Conservation (phyloP, 2,888 invertebrate species). For the Xanthorhoe spadicearia region DNA sequence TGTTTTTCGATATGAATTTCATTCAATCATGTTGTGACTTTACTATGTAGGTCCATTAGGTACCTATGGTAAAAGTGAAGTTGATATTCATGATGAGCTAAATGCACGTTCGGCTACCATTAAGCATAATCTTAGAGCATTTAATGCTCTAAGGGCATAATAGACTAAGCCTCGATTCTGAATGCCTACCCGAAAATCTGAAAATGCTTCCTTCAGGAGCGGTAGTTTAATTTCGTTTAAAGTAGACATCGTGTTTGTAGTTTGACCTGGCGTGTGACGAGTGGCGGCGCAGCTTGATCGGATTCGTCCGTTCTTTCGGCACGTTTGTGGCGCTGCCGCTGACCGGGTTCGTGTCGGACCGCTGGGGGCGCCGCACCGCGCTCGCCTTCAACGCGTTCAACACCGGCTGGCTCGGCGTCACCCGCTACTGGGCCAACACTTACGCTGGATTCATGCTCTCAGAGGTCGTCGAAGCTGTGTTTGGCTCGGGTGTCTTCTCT, state of each 20-base stretch:
- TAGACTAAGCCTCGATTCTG: background rate
- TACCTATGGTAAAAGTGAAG: too few species aligned
- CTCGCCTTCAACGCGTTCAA: slow-evolving; percentile 84
- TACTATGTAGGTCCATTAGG: too few species aligned
- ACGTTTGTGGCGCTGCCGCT: slow-evolving; percentile 87
- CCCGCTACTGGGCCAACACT: slow-evolving; percentile 83
- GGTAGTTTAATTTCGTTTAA: background rate
- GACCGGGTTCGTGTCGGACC: slow-evolving; percentile 89
- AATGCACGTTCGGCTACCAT: too few species aligned
- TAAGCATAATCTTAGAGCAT: too few species aligned
- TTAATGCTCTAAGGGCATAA: too few species aligned
- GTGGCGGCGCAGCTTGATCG: slow-evolving; percentile 90
- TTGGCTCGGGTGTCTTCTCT: slow-evolving; percentile 88
- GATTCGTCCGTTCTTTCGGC: slow-evolving; percentile 88
- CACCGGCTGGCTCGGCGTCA: slow-evolving; percentile 86
- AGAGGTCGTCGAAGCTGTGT: slow-evolving; percentile 88
- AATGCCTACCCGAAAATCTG: background rate
- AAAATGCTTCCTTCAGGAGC: background rate
- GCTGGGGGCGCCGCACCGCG: slow-evolving; percentile 87
- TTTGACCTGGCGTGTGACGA: slow-evolving; percentile 86
- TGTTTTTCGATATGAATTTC: background rate
- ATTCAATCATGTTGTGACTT: background rate
- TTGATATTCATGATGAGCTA: too few species aligned
- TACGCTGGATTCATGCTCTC: slow-evolving; percentile 87
- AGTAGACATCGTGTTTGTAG: slow-evolving; percentile 58